Conservation (phyloP, 2,113 vertebrate genomes). For the Pelodiscus sinensis region DNA sequence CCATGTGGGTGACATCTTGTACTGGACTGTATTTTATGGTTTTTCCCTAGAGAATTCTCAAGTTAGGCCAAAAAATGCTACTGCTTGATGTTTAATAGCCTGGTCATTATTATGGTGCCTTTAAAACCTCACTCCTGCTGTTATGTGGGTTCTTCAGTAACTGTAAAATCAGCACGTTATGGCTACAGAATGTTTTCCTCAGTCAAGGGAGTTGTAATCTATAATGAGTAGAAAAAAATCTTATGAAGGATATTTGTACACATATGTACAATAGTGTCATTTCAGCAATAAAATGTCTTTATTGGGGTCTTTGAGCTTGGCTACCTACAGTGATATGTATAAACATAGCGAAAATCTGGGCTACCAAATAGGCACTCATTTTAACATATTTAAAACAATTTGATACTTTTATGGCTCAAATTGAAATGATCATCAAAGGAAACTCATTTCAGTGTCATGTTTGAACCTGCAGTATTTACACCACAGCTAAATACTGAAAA, state of each 20-base stretch:
- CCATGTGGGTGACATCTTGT: conserved; percentile 30
- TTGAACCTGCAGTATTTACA: background rate
- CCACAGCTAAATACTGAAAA: background rate
- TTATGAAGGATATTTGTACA: background rate
- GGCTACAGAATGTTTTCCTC: conserved; percentile 47
- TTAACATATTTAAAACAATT: background rate
- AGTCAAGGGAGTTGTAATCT: conserved; percentile 10
- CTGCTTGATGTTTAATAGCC: conserved; percentile 72
- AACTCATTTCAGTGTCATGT: background rate
- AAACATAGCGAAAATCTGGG: background rate
- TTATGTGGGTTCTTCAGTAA: conserved; percentile 63
- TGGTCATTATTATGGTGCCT: conserved; percentile 52
- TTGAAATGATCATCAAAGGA: background rate
- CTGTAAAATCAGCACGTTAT: conserved; percentile 21
- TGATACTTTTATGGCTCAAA: background rate
- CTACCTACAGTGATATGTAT: background rate
- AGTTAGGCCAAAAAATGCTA: conserved; percentile 43
- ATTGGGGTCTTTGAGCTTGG: background rate
- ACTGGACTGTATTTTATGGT: conserved; percentile 33
- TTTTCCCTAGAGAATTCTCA: conserved; percentile 46
- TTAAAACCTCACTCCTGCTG: conserved; percentile 61
- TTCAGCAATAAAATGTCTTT: background rate
- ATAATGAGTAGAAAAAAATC: conserved; percentile 36
- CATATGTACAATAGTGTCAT: background rate
- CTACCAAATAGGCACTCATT: background rate